phyloP scores from a whole-genome alignment of 2,797 vertebrate genomes.

The Diplodus puntazzo region DNA sequence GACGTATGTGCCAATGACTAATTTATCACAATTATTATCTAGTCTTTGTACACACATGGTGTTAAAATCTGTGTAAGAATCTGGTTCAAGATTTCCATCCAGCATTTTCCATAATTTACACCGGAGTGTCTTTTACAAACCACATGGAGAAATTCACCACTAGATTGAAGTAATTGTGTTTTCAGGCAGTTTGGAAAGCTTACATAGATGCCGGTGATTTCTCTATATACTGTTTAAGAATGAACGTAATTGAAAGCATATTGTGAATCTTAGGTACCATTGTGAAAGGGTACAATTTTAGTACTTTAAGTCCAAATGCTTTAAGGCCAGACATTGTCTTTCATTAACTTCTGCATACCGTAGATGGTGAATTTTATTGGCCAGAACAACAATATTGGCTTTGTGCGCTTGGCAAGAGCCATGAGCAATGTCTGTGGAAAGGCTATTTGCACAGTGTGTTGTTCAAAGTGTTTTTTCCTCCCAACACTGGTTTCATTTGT shows the following conservation, averaged over 20 bases:
- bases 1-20: too few species aligned
- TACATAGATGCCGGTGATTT: conserved; percentile 35
- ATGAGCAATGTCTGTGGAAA: conserved; percentile 54
- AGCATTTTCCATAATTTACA: conserved; percentile 1
- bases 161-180: conserved; percentile 37
- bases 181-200: conserved; percentile 31
- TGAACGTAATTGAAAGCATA: conserved; percentile 59
- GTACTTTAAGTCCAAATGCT: conserved; percentile 45
- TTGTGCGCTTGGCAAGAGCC: conserved; percentile 54
- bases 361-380: conserved; percentile 62
- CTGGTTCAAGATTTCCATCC: conserved; percentile 8
- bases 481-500: conserved; percentile 39
- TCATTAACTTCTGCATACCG: conserved; percentile 57
- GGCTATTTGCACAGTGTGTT: conserved; percentile 27
- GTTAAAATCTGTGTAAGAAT: not conserved
- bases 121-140: conserved; percentile 18
- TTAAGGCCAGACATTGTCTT: conserved; percentile 57
- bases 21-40: not conserved
- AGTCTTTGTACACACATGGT: not conserved
- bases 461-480: conserved; percentile 26
- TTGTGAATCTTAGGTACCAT: conserved; percentile 40
- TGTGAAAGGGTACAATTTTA: conserved; percentile 42
- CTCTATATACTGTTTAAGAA: conserved; percentile 22
- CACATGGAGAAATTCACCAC: conserved; percentile 33
- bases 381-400: conserved; percentile 68